Conservation (phyloP, 2,888 invertebrate genomes). For the Ophion ellenae region DNA sequence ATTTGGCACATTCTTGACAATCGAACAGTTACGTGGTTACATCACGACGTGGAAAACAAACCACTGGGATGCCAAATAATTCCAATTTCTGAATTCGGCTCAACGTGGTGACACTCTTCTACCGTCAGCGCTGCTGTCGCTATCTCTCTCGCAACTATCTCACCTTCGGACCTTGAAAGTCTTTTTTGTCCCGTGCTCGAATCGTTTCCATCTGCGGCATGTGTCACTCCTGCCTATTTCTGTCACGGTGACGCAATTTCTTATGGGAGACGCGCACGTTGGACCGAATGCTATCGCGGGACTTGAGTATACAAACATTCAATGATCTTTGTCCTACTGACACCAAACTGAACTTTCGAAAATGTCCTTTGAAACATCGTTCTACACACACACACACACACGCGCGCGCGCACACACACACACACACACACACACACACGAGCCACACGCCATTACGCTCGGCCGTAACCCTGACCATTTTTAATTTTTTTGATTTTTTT, state of each 20-base stretch:
- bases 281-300: not conserved
- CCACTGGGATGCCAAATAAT: not conserved
- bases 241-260: constrained; percentile 38
- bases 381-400: too few species aligned
- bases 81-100: not conserved
- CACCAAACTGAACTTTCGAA: constrained; percentile 25
- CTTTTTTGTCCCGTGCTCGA: constrained; percentile 3
- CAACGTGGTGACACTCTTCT: not conserved
- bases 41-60: not conserved
- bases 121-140: not conserved
- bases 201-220: constrained; percentile 30
- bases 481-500: too few species aligned
- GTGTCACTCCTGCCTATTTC: constrained; percentile 34
- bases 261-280: constrained; percentile 9
- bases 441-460: too few species aligned
- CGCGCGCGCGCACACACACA: too few species aligned
- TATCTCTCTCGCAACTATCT: not conserved
- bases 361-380: not conserved
- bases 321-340: constrained; percentile 21
- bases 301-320: not conserved
- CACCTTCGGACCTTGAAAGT: not conserved
- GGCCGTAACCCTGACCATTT: too few species aligned
- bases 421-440: too few species aligned
- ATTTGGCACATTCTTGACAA: not conserved
- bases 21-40: not conserved